A percentile compares a stretch with the other conserved stretches of the same genome.
Conservation (phyloP, 2,113 vertebrate genomes). For the Saimiri boliviensis region DNA sequence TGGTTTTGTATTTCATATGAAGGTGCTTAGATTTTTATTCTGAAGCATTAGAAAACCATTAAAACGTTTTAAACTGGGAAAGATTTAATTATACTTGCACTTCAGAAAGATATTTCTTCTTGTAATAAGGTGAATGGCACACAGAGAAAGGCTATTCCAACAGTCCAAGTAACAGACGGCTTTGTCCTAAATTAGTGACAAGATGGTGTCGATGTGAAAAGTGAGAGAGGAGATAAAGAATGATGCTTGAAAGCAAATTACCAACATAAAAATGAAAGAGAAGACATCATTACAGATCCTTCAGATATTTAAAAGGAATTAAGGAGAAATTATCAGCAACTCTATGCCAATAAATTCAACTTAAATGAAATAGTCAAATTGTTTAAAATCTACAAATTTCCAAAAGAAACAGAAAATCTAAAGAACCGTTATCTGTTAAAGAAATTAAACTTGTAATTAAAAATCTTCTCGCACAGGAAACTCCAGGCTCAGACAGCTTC, state of each 20-base stretch:
- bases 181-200: not conserved
- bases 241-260: slow-evolving; percentile 4
- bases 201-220: not conserved
- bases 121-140: not conserved
- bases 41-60: not conserved
- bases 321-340: not conserved
- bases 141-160: slow-evolving; percentile 17
- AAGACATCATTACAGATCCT: not conserved
- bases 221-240: not conserved
- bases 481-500: slow-evolving; percentile 19
- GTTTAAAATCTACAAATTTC: slow-evolving; percentile 14
- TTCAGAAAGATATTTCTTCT: slow-evolving; percentile 33
- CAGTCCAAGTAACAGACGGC: not conserved
- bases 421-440: not conserved
- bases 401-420: not conserved
- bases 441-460: slow-evolving; percentile 33
- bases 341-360: not conserved
- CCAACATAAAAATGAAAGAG: not conserved
- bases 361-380: slow-evolving; percentile 15
- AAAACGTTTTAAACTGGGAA: slow-evolving; percentile 16
- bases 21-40: not conserved
- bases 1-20: not conserved
- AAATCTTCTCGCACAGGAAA: not conserved
- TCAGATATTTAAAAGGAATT: not conserved
- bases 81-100: not conserved